Evolutionary conservation across 2,113 vertebrate species (phyloP).

Genomic region (Puntigrus tetrazona): DNA sequence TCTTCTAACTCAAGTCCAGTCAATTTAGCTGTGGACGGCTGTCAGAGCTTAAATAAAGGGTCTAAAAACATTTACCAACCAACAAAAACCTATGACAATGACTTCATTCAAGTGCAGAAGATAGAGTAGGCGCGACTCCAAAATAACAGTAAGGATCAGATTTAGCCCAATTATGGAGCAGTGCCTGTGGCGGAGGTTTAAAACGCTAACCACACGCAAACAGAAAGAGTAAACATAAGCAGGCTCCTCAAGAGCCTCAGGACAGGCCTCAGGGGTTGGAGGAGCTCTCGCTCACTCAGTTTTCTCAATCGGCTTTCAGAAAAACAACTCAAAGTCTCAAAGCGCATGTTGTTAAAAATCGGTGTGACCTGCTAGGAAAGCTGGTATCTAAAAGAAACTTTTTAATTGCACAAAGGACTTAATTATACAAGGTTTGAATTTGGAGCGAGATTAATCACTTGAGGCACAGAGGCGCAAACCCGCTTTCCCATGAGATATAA

Average conservation of each 20-base stretch:
- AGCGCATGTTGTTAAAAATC: not conserved
- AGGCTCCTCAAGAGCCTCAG: constrained; percentile 4
- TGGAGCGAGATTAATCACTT: not conserved
- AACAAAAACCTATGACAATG: not conserved
- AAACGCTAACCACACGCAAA: constrained; percentile 23
- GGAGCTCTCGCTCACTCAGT: not conserved
- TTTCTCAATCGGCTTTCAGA: not conserved
- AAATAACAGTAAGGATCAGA: constrained; percentile 12
- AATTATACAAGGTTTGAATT: constrained; percentile 1
- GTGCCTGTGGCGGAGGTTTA: constrained; percentile 33
- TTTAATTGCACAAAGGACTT: not conserved
- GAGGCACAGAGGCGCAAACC: constrained; percentile 15
- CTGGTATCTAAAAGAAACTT: constrained; percentile 9
- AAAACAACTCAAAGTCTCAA: not conserved
- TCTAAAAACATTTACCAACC: not conserved
- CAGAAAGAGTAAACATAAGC: constrained; percentile 18
- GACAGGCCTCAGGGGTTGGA: constrained; percentile 19
- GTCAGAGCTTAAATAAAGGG: not conserved
- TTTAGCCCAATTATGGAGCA: constrained; percentile 39
- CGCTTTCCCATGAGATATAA: not conserved
- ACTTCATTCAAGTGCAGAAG: not conserved
- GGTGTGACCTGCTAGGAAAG: not conserved
- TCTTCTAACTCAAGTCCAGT: not conserved
- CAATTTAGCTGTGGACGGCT: not conserved
- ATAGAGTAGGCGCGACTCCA: not conserved